Base-by-base conservation (phyloP, 2,888 invertebrate species). In the Limnephilus marmoratus region DNA sequence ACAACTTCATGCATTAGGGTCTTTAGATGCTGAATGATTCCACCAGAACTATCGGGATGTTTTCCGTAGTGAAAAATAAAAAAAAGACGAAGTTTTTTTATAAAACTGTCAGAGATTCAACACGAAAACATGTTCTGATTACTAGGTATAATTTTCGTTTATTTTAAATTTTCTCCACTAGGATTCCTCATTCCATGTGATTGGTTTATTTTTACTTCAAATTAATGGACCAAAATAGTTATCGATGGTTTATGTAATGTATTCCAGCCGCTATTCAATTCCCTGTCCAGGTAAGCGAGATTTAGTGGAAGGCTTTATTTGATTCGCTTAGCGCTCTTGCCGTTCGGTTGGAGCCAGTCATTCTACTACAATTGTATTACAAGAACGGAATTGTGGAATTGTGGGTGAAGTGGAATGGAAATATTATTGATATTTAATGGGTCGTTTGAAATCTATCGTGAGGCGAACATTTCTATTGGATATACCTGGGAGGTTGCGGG, bases 381-480 rank as follows among this genome's bases (percentile, higher is more conserved):
- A 83, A 45, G 86, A 45, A 24, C 24, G 86, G 45, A 86, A 86
- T 45, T 24, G 37, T 24, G 12, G 49, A 49, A 49, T 68, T 68
- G 68, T 68, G 24, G 37, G 29, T 89, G 81, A 68, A 89, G 37
- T 89, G 41, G 80, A 37, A 80, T 89, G 88, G 88, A 89, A 89
- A 89, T 89, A 89, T 89, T 89, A 89, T 81, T 89, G 88, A 89
- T 80, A 41, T 80, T n/a, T 24, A 89, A 89, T 89, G 34, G 81
- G 88, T 87, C 87, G 87, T 80, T 89, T 81, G 12, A 89, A 37
- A 89, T 31, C 88, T 80, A 89, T 89, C 88, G 81, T 37, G 80
- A n/a, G 49, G 45, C 41, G 68, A 68, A 81, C 81, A 89, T 81
- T 89, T 89, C 88, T 3, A 37, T 80, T 80, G 24, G 29, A 53